phyloP scores from a whole-genome alignment of 2,797 vertebrate genomes.

The Phrynocephalus guinanensis region DNA sequence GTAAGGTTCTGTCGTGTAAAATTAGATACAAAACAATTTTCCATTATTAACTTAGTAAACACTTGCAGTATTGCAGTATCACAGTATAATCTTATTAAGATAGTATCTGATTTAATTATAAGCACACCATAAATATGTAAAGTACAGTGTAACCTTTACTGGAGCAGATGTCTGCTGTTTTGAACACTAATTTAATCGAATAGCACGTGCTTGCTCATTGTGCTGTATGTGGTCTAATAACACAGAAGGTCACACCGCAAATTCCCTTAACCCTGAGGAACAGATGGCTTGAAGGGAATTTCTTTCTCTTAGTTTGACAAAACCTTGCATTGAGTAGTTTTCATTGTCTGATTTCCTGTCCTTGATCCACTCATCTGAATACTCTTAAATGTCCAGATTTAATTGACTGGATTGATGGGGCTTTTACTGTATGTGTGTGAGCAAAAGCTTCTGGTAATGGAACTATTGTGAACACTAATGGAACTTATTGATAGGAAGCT shows the following conservation, averaged over 20 bases:
- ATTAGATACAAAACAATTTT: conserved; percentile 33
- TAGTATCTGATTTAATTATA: conserved; percentile 43
- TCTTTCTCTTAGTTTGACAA: conserved; percentile 30
- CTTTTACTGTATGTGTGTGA: conserved; percentile 30
- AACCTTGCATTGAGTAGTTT: conserved; percentile 40
- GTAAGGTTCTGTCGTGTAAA: conserved; percentile 15
- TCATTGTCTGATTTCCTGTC: conserved; percentile 34
- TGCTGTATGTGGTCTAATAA: conserved; percentile 39
- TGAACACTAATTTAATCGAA: conserved; percentile 45
- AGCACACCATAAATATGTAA: conserved; percentile 45
- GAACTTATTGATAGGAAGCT: not conserved
- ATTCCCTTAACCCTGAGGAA: conserved; percentile 42
- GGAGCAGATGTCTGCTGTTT: conserved; percentile 41
- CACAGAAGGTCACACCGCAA: conserved; percentile 39
- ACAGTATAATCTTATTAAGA: conserved; percentile 44
- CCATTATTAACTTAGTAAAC: conserved; percentile 43
- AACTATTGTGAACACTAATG: conserved; percentile 27
- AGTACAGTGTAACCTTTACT: conserved; percentile 40
- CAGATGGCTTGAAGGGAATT: conserved; percentile 39
- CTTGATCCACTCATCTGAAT: conserved; percentile 44
- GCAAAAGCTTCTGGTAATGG: conserved; percentile 38
- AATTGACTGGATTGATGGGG: conserved; percentile 38
- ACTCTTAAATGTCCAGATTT: conserved; percentile 33
- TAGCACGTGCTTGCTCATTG: conserved; percentile 29
- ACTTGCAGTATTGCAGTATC: conserved; percentile 29